A percentile compares a stretch with the other conserved stretches of the same genome.
Conservation (phyloP, 2,113 vertebrate genomes). For the Crotalus helleri region DNA sequence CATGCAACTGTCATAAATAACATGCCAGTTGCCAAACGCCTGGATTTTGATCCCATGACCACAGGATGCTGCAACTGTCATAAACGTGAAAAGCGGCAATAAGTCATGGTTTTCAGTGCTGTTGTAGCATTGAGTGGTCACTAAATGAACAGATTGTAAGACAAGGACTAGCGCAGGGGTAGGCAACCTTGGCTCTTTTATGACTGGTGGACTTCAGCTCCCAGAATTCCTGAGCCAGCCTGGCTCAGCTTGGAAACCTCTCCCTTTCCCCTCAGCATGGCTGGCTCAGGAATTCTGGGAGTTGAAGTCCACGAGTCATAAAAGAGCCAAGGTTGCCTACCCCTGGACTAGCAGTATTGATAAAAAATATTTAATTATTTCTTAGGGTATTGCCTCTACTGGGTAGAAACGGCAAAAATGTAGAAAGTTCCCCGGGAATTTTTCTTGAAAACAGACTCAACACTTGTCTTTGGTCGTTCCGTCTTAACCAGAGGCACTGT, state of each 20-base stretch:
- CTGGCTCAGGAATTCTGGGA: no score
- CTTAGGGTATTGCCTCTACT: neutral
- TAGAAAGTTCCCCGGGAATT: neutral
- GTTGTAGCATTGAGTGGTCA: neutral
- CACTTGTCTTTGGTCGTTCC: neutral
- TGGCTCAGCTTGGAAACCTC: no score
- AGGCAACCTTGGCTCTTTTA: no score
- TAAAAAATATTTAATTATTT: neutral
- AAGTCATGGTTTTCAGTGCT: no score
- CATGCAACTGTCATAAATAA: neutral
- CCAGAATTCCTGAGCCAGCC: no score
- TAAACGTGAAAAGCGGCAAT: no score
- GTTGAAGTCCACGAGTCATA: no score
- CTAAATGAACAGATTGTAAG: neutral
- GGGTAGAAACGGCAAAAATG: neutral
- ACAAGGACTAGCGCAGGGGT: neutral
- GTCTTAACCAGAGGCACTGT: neutral
- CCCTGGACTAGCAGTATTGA: neutral
- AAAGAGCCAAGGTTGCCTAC: no score
- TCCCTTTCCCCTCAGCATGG: no score
- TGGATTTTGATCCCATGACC: no score
- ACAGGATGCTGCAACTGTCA: rapidly evolving
- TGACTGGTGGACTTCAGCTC: no score
- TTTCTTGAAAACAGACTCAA: neutral
- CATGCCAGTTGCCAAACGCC: neutral